A percentile compares a stretch with the other conserved stretches of the same genome.
phyloP scores from a whole-genome alignment of 2,797 vertebrate species.

The Peromyscus aztecus region DNA sequence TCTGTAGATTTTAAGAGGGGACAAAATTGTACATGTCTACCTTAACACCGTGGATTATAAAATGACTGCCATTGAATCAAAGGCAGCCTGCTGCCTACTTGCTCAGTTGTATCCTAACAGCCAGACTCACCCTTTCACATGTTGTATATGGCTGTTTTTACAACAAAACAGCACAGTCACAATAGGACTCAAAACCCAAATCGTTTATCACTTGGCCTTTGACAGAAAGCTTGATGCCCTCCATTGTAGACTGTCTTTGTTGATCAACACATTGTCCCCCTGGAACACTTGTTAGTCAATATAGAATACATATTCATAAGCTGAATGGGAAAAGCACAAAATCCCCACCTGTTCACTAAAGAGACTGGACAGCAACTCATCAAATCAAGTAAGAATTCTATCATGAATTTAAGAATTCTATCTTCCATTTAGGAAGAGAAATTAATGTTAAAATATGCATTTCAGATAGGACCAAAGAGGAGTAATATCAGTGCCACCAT shows the following conservation, averaged over 20 bases:
- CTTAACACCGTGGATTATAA: neutral
- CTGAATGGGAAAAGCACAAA: conserved; percentile 55
- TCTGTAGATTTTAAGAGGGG: neutral
- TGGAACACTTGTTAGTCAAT: conserved; percentile 4
- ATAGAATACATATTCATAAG: conserved; percentile 51
- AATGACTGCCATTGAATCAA: neutral
- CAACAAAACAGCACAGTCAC: neutral
- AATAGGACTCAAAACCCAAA: conserved; percentile 15
- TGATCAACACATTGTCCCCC: neutral
- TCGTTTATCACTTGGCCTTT: neutral
- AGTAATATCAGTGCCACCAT: conserved; percentile 63
- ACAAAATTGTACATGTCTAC: neutral
- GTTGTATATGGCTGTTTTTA: neutral
- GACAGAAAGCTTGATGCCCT: neutral
- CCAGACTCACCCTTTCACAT: neutral
- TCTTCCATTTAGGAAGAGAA: conserved; percentile 78
- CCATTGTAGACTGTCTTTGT: neutral
- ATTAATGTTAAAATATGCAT: conserved; percentile 78
- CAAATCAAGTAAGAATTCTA: conserved; percentile 45
- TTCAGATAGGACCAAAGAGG: conserved; percentile 74
- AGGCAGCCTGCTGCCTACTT: neutral
- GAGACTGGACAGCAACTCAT: conserved; percentile 51
- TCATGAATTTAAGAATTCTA: conserved; percentile 43
- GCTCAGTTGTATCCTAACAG: neutral
- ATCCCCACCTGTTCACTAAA: conserved; percentile 11